These are phyloP conservation scores for Brachypodius melanocephalos DNA, from an alignment of 2,113 vertebrate genomes.

Conservation along the genomic window DNA sequence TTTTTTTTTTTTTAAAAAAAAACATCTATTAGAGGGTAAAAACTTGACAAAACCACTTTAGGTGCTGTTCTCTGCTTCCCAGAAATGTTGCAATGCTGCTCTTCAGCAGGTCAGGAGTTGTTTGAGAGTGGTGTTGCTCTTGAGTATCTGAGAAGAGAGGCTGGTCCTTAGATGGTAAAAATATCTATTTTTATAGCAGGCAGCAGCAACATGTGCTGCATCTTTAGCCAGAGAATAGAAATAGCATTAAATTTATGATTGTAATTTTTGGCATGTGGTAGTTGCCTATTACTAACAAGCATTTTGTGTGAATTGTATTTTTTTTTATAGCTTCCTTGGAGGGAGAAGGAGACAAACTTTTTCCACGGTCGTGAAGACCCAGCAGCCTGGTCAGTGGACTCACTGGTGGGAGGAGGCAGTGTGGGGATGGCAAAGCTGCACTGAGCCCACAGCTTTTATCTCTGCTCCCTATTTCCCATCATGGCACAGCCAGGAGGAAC, in stretches of 20 bases:
- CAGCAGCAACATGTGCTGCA: background rate
- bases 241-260: background rate
- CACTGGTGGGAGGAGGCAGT: accelerated
- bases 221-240: background rate
- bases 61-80: background rate
- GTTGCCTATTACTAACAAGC: background rate
- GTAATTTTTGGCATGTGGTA: background rate
- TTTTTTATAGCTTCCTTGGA: background rate
- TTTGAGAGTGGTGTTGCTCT: background rate
- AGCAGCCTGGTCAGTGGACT: background rate
- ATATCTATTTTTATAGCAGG: background rate
- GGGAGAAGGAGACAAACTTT: background rate
- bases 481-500: background rate
- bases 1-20: background rate
- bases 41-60: background rate
- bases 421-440: background rate
- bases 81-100: background rate
- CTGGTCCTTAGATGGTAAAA: background rate
- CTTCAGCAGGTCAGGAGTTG: background rate
- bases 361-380: background rate
- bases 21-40: background rate
- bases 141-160: background rate
- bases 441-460: accelerated
- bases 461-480: background rate
- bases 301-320: background rate